Percentiles rank a stretch among this genome's conserved stretches.
Conservation (phyloP, 2,113 vertebrate genomes). For the Ia io region DNA sequence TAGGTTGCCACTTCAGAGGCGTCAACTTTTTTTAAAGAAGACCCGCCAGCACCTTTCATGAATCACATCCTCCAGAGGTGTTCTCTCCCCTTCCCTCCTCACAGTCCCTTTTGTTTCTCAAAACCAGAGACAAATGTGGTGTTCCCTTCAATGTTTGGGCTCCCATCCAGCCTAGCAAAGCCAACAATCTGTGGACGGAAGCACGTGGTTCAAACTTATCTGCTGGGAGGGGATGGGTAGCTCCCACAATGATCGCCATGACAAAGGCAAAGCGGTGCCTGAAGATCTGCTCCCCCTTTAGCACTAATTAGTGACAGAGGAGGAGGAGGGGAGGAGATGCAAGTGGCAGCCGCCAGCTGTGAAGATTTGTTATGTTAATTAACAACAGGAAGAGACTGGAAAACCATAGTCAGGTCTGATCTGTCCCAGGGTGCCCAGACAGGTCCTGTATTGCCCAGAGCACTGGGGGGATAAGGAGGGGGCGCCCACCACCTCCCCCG, state of each 20-base stretch:
- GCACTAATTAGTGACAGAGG: slow-evolving; percentile 49
- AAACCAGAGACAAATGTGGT: slow-evolving; percentile 17
- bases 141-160: not conserved
- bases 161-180: slow-evolving; percentile 16
- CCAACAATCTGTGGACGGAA: slow-evolving; percentile 39
- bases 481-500: not conserved
- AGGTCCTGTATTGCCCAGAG: slow-evolving; percentile 34
- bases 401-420: slow-evolving; percentile 64
- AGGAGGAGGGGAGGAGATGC: slow-evolving; percentile 53
- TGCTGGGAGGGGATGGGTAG: not conserved
- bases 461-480: not conserved
- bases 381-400: slow-evolving; percentile 76
- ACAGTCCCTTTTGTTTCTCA: slow-evolving; percentile 42
- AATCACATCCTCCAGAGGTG: not conserved
- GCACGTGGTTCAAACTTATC: not conserved
- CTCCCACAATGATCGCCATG: slow-evolving; percentile 48
- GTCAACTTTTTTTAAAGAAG: not conserved
- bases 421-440: slow-evolving; percentile 38
- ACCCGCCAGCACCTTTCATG: slow-evolving; percentile 20
- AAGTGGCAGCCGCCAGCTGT: slow-evolving; percentile 75
- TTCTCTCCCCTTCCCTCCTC: not conserved
- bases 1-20: not conserved
- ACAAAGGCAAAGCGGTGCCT: slow-evolving; percentile 55
- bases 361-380: slow-evolving; percentile 84
- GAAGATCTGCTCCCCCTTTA: slow-evolving; percentile 38